These are phyloP conservation scores for Pissodes strobi DNA, from an alignment of 1,140 invertebrate species.

Conservation along the genomic window DNA sequence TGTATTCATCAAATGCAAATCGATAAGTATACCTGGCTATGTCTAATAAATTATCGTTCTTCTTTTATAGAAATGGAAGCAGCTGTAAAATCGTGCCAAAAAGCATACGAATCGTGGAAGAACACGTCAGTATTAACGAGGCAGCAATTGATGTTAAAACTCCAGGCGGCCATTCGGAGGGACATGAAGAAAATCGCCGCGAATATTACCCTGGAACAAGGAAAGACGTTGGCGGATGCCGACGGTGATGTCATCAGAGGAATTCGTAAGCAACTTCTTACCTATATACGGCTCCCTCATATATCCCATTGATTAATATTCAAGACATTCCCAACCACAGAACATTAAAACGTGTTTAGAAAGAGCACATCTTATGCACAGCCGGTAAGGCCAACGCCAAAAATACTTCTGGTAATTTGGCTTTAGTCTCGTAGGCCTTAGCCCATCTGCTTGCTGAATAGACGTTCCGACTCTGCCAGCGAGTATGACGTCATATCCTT, in stretches of 20 bases:
- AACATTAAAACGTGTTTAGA: no score
- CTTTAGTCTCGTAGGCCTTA: no score
- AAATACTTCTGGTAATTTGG: slow-evolving; percentile 12
- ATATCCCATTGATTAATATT: no score
- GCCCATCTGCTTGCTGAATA: no score
- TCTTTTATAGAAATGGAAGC: slow-evolving; percentile 78
- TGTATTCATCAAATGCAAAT: no score
- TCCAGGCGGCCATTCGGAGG: slow-evolving; percentile 65
- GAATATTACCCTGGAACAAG: slow-evolving; percentile 95
- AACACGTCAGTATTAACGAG: slow-evolving; percentile 90
- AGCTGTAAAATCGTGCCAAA: slow-evolving; percentile 85
- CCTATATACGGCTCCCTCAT: background rate
- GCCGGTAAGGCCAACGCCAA: no score
- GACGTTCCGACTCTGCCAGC: no score
- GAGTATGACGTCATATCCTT: no score
- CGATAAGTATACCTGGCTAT: no score
- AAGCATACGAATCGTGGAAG: slow-evolving; percentile 84
- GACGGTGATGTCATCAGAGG: slow-evolving; percentile 98
- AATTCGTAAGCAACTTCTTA: slow-evolving; percentile 72
- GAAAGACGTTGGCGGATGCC: slow-evolving; percentile 96
- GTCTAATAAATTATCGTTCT: no score
- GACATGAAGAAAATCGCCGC: slow-evolving; percentile 86
- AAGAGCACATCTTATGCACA: no score
- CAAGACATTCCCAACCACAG: no score
- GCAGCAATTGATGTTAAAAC: slow-evolving; percentile 95